Conservation (phyloP, 2,797 vertebrate genomes). For the Gymnothorax reevesii region DNA sequence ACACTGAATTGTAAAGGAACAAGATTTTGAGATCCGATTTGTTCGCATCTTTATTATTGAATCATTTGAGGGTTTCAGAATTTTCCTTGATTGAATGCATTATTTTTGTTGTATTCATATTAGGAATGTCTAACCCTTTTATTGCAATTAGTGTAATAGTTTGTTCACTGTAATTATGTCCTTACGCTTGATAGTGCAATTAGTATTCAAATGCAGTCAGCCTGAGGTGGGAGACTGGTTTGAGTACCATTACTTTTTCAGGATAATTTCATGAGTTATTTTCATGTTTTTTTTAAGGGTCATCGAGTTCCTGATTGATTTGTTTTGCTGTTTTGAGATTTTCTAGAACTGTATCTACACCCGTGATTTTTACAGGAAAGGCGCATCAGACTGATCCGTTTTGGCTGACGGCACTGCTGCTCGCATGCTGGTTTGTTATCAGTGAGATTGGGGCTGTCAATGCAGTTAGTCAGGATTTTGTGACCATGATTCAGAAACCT, state of each 20-base stretch:
- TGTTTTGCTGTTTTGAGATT: neutral
- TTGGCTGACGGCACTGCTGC: neutral
- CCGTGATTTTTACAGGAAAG: neutral
- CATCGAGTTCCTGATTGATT: neutral
- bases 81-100: neutral
- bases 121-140: neutral
- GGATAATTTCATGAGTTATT: neutral
- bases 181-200: neutral
- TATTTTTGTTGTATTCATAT: neutral
- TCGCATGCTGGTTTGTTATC: neutral
- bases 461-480: neutral
- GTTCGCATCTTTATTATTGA: neutral
- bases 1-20: neutral
- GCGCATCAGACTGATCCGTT: neutral
- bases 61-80: neutral
- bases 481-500: neutral
- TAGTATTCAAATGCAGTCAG: neutral
- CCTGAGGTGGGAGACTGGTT: neutral
- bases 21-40: neutral
- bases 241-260: neutral
- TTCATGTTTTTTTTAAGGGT: neutral
- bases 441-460: neutral
- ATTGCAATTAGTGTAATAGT: neutral
- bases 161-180: neutral
- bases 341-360: neutral